phyloP scores from a whole-genome alignment of 2,113 vertebrate species.

The Alouatta palliata region DNA sequence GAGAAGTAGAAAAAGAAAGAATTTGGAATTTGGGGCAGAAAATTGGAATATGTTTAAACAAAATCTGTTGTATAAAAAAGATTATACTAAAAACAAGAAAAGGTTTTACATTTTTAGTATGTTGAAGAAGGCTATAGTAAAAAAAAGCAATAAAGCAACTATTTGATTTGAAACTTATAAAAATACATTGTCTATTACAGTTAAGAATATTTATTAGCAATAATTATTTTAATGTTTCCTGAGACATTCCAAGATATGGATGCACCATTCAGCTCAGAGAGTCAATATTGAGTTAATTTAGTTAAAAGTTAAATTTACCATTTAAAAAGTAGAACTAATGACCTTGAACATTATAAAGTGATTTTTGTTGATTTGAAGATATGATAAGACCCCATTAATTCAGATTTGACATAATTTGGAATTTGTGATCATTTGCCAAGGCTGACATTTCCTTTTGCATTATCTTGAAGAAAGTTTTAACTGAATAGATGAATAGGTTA shows the following conservation, averaged over 20 bases:
- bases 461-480: conserved; percentile 63
- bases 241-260: conserved; percentile 7
- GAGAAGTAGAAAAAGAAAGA: not conserved
- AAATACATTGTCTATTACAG: not conserved
- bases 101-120: not conserved
- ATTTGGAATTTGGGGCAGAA: not conserved
- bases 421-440: conserved; percentile 54
- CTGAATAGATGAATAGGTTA: conserved; percentile 59
- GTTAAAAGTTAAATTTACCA: conserved; percentile 58
- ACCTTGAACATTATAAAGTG: conserved; percentile 23
- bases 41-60: not conserved
- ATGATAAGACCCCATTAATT: conserved; percentile 61
- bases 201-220: conserved; percentile 12
- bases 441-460: conserved; percentile 57
- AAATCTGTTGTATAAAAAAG: not conserved
- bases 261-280: not conserved
- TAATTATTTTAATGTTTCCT: conserved; percentile 46
- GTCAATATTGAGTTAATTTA: conserved; percentile 8
- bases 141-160: not conserved
- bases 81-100: not conserved
- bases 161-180: not conserved
- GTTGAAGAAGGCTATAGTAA: not conserved
- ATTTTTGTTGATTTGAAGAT: conserved; percentile 55
- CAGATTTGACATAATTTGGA: conserved; percentile 60
- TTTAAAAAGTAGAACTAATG: conserved; percentile 15